Evolutionary conservation across 2,888 invertebrate species (phyloP), one percentile per base, ranked within the genome.

Genomic region (Mythimna impura): DNA sequence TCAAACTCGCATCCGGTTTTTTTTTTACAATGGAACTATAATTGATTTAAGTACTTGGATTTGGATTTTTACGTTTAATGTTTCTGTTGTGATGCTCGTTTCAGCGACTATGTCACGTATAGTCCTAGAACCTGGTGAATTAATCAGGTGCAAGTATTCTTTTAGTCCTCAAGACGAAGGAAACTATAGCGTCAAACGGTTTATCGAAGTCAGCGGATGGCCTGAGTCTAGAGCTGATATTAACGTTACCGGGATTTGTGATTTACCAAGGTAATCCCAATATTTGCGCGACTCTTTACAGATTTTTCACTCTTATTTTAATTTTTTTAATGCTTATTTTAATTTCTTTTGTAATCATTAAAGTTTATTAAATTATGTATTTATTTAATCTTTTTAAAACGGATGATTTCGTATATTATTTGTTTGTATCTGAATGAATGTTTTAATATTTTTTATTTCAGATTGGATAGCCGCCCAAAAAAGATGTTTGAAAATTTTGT

Each of bases 401-500:
- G 7, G 34, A 34, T 34, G 34, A 7, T 34, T 34, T 34, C 34
- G 7, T 34, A 34, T 34, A 7, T 34, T 6, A 7, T 6, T 6
- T 34, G 6, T 6, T 34, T 7, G 34, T 34, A 34, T 1, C 34
- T 34, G 7, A 34, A 34, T 34, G 0, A 34, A 34, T 34, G 34
- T 34, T 34, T 34, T 34, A 34, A 34, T 34, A 55, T 34, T 40
- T 50, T 61, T 67, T 52, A 74, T 89, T 88, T n/a, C 84, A 96
- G 96, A 80, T 87, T 96, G 72, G 96, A 96, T 71, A 94, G 92
- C 78, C 92, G 96, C 36, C 95, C 96, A 1, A 96, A 96, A 86
- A 96, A 96, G 85, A 95, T 96, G 94, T 96, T 96, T 73, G 91
- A 92, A 76, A 93, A 94, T 81, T 96, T 96, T 81, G 91, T 89